Base-by-base conservation (phyloP, 2,888 invertebrate species). In the Brassicogethes aeneus region DNA sequence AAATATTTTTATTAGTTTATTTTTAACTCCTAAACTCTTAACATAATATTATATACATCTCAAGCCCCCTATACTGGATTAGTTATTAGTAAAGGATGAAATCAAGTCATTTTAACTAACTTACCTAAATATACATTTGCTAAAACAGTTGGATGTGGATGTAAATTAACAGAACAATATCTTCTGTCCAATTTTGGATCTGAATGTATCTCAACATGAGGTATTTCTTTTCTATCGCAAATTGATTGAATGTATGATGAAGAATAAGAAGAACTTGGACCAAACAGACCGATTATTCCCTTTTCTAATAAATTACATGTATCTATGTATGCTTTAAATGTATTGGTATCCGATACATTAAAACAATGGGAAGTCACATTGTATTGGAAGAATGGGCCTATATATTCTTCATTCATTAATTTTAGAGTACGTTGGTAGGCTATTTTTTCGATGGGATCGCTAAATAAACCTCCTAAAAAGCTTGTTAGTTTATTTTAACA, bases 61-160 rank as follows among this genome's bases (percentile, higher is more conserved):
- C n/a, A n/a, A n/a, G n/a, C n/a, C n/a, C n/a, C n/a, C n/a, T n/a
- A n/a, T n/a, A n/a, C n/a, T n/a, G n/a, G n/a, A n/a, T n/a, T n/a
- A n/a, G n/a, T n/a, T n/a, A n/a, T n/a, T n/a, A n/a, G n/a, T n/a
- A n/a, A n/a, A n/a, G n/a, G n/a, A n/a, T n/a, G n/a, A n/a, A n/a
- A n/a, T n/a, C n/a, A n/a, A n/a, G n/a, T 10, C 10, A 23, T 10
- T 23, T 23, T 7, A 23, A 23, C 10, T 7, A 5, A 32, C 32
- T 5, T 32, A 32, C 32, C 32, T 10, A 13, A 5, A 32, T 12
- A 32, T 10, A 80, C 76, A 73, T 77, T 56, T 5, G 49, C 44
- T n/a, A 56, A 17, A 23, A 40, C 34, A 2, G 39, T 17, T 8
- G 51, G 46, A 39, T 48, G 42, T 23, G 51, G 51, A 39, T 51